phyloP scores from a whole-genome alignment of 1,140 invertebrate genomes.

The Scylla paramamosain region DNA sequence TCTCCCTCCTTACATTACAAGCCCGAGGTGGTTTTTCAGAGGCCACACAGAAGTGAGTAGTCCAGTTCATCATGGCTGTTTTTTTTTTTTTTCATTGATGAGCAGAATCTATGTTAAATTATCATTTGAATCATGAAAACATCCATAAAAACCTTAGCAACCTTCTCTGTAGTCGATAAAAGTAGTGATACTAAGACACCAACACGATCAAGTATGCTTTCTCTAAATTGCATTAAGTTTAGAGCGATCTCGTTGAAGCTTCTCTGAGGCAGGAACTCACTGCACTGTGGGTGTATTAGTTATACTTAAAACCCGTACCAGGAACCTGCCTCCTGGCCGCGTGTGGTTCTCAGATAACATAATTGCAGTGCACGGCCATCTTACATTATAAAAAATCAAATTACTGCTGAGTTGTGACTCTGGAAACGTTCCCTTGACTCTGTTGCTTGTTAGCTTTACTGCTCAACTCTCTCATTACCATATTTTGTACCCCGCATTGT shows the following conservation, averaged over 20 bases:
- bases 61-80: too few species aligned
- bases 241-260: not conserved
- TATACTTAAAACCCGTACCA: not conserved
- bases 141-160: too few species aligned
- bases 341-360: not conserved
- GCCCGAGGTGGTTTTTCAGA: too few species aligned
- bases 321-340: not conserved
- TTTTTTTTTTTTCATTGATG: too few species aligned
- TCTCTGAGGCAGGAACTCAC: not conserved
- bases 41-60: too few species aligned
- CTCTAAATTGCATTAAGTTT: not conserved
- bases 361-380: not conserved
- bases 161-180: too few species aligned
- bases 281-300: not conserved
- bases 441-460: not conserved
- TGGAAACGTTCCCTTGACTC: not conserved
- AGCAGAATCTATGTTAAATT: too few species aligned
- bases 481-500: not conserved
- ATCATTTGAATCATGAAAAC: too few species aligned
- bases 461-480: not conserved
- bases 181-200: too few species aligned
- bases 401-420: not conserved
- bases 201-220: too few species aligned
- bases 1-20: too few species aligned
- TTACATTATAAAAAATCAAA: conserved; percentile 10